A percentile compares a stretch with the other conserved stretches of the same genome.
phyloP scores from a whole-genome alignment of 37 sponge, comb jelly and placozoan species.

The Agelas oroides region DNA sequence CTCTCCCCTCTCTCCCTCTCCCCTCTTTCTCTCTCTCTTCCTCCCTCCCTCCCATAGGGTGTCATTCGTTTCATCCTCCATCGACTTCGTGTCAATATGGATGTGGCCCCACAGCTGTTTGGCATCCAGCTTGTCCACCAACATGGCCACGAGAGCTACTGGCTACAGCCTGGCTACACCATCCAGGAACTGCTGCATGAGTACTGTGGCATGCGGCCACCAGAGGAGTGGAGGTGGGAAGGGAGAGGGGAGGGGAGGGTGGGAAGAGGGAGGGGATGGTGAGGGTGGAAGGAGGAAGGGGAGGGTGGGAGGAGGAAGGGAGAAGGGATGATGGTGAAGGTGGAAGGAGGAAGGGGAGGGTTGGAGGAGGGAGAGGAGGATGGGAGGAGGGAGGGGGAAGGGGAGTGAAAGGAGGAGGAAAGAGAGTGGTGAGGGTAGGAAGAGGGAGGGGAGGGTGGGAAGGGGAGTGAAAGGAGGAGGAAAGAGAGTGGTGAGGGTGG shows the following conservation, averaged over 20 bases:
- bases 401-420: too few species aligned
- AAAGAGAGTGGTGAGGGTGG: too few species aligned
- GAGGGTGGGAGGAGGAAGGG: too few species aligned
- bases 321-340: background rate
- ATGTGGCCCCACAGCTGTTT: conserved; percentile 52
- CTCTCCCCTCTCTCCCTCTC: too few species aligned
- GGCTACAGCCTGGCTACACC: conserved; percentile 74
- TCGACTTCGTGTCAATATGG: conserved; percentile 72
- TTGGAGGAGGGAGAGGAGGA: too few species aligned
- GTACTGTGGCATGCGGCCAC: conserved; percentile 46
- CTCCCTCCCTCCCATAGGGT: conserved; percentile 26
- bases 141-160: conserved; percentile 61
- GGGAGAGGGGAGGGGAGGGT: background rate
- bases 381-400: background rate
- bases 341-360: background rate
- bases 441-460: too few species aligned
- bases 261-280: too few species aligned
- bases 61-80: conserved; percentile 58
- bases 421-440: too few species aligned
- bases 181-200: conserved; percentile 40
- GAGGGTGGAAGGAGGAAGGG: too few species aligned
- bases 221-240: conserved; percentile 72
- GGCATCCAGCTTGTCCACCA: conserved; percentile 53
- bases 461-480: too few species aligned
- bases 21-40: background rate